These are phyloP conservation scores for Muscidifurax raptorellus DNA, from an alignment of 1,140 invertebrate genomes.

Conservation along the genomic window DNA sequence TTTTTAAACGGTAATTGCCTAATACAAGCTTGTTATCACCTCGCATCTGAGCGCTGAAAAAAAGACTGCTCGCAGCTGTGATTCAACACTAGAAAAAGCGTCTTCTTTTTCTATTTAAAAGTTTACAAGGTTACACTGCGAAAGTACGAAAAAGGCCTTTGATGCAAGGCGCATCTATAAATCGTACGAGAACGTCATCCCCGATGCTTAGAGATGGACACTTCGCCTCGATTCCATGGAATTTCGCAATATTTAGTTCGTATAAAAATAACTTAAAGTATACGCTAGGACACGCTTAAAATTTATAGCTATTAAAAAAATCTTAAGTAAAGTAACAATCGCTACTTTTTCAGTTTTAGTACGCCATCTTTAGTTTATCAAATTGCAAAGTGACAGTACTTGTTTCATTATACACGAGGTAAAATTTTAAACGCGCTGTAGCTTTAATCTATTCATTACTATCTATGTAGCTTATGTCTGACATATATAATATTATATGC, in stretches of 20 bases:
- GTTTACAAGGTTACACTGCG: constrained; percentile 5
- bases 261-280: background rate
- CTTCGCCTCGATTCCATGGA: background rate
- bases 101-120: constrained; percentile 1
- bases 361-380: background rate
- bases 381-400: background rate
- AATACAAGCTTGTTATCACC: background rate
- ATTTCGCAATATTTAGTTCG: background rate
- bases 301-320: background rate
- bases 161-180: background rate
- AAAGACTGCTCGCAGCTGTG: constrained; percentile 9
- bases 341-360: constrained; percentile 12
- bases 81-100: background rate
- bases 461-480: background rate
- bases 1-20: background rate
- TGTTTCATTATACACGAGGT: background rate
- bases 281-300: background rate
- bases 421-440: background rate
- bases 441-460: background rate
- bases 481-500: background rate
- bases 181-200: background rate
- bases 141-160: constrained; percentile 31
- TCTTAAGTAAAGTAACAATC: background rate
- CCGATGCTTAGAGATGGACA: background rate
- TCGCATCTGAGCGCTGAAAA: background rate